These are phyloP conservation scores for Ciconia boyciana DNA, from an alignment of 2,113 vertebrate species.

Conservation along the genomic window DNA sequence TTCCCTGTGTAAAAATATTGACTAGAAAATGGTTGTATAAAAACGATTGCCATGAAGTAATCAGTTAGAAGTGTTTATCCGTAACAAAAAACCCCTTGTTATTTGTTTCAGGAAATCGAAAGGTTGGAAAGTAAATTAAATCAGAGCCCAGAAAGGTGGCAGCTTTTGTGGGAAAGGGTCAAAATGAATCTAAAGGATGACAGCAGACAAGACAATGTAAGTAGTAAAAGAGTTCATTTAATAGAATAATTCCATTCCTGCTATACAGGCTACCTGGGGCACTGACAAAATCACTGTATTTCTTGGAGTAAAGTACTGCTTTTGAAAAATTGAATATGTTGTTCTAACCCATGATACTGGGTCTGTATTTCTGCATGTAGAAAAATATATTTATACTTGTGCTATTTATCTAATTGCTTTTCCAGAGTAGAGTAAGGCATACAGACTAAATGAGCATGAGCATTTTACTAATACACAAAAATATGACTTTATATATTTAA, in stretches of 20 bases:
- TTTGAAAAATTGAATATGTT: not conserved
- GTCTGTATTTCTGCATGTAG: not conserved
- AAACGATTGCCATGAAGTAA: not conserved
- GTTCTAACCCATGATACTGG: not conserved
- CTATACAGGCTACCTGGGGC: not conserved
- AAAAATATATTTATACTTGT: not conserved
- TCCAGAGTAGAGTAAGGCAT: not conserved
- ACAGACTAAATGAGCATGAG: not conserved
- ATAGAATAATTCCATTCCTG: not conserved
- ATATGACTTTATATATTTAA: not conserved
- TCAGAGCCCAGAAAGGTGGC: slow-evolving; percentile 90
- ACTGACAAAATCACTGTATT: not conserved
- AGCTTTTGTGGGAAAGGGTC: slow-evolving; percentile 88
- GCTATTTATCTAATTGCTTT: not conserved
- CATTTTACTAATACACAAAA: not conserved
- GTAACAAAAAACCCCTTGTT: not conserved
- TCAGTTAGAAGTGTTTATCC: not conserved
- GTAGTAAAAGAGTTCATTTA: slow-evolving; percentile 26
- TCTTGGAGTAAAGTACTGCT: slow-evolving; percentile 10
- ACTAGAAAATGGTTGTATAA: not conserved
- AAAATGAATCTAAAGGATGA: slow-evolving; percentile 88
- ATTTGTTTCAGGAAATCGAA: slow-evolving; percentile 88
- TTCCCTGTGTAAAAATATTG: not conserved
- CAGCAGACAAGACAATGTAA: slow-evolving; percentile 83
- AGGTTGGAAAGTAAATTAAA: slow-evolving; percentile 87